Conservation (phyloP, 2,113 vertebrate genomes). For the Chelonoidis abingdonii region DNA sequence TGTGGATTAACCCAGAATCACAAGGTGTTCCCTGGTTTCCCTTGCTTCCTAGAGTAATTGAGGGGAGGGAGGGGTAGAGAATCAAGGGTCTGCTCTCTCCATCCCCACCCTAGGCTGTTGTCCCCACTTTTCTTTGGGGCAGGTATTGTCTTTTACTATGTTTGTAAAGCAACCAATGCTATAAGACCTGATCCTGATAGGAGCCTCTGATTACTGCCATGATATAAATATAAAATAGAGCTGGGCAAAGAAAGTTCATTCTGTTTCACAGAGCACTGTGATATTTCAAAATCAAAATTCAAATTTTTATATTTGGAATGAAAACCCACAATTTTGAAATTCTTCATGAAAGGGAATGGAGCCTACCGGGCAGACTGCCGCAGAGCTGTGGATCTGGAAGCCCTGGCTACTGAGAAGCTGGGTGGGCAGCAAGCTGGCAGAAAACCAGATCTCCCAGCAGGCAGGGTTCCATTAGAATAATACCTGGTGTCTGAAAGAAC, state of each 20-base stretch:
- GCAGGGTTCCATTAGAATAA: background rate
- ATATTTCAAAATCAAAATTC: background rate
- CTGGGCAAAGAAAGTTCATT: background rate
- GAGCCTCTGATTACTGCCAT: background rate
- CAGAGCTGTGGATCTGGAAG: background rate
- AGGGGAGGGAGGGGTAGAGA: background rate
- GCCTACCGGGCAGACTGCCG: background rate
- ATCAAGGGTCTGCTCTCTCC: background rate
- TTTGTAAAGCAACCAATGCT: background rate
- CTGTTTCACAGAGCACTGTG: background rate
- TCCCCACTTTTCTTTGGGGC: background rate
- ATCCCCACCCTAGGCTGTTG: background rate
- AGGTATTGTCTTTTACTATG: background rate
- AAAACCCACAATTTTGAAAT: too few species aligned
- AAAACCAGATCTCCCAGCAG: background rate
- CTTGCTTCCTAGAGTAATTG: background rate
- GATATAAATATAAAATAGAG: background rate
- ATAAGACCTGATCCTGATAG: background rate
- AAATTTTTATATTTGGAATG: too few species aligned
- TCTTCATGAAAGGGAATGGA: background rate
- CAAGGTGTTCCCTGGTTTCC: background rate
- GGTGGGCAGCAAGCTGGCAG: background rate
- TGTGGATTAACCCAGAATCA: background rate
- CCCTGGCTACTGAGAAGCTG: background rate
- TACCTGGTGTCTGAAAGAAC: too few species aligned